A percentile compares a stretch with the other conserved stretches of the same genome.
Evolutionary conservation across 2,888 invertebrate species (phyloP).

Genomic region (Agapostemon virescens): DNA sequence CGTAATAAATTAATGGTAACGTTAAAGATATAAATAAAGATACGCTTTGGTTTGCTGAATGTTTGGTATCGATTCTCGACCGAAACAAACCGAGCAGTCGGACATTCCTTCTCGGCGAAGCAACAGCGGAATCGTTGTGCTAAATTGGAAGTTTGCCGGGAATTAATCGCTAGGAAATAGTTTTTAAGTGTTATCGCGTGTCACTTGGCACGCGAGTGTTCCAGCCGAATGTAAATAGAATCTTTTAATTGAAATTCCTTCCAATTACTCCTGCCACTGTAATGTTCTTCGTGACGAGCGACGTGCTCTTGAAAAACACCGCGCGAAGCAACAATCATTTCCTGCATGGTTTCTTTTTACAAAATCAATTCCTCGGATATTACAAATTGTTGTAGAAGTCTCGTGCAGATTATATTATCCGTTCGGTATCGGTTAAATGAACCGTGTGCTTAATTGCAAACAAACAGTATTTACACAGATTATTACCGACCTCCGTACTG

Average conservation of each 20-base stretch:
- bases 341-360: background rate
- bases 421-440: background rate
- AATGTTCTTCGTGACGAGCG: background rate
- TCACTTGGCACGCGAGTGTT: conserved; percentile 20
- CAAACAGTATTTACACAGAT: background rate
- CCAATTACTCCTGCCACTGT: background rate
- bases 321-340: background rate
- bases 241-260: conserved; percentile 7
- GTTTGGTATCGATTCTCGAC: background rate
- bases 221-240: conserved; percentile 8
- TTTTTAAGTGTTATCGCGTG: conserved; percentile 20
- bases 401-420: background rate
- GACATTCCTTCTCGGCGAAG: conserved; percentile 11
- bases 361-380: background rate
- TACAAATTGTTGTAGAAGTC: background rate
- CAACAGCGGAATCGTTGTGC: conserved; percentile 8
- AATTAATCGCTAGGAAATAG: conserved; percentile 32
- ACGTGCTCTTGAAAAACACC: background rate
- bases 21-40: background rate
- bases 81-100: conserved; percentile 12
- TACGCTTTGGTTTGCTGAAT: background rate
- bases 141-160: conserved; percentile 27
- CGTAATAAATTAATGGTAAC: background rate
- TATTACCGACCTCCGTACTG: background rate
- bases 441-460: background rate